These are phyloP conservation scores for Craseonycteris thonglongyai DNA, from an alignment of 2,113 vertebrate species.

Conservation along the genomic window DNA sequence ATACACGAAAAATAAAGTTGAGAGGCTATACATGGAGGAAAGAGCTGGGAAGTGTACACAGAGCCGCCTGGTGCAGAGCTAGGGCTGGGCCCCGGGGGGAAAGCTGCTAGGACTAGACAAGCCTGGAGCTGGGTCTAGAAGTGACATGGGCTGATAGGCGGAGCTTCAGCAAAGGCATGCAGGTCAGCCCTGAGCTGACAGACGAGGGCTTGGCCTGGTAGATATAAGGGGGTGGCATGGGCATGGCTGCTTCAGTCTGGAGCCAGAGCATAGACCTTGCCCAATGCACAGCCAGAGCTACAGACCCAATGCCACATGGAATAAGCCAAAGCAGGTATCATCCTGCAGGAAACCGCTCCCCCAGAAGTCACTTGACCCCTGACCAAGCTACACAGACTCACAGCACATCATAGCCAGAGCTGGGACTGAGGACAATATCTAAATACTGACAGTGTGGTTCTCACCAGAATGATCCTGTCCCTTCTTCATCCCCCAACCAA, in stretches of 20 bases:
- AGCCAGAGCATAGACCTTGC: neutral
- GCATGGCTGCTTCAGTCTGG: neutral
- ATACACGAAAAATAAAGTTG: neutral
- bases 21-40: neutral
- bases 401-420: neutral
- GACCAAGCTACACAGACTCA: neutral
- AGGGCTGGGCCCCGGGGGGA: neutral
- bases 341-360: neutral
- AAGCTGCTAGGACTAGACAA: neutral
- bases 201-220: neutral
- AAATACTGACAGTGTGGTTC: neutral
- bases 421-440: neutral
- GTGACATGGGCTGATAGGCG: fast-evolving
- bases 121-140: neutral
- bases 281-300: neutral
- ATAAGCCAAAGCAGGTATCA: neutral
- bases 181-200: neutral
- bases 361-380: neutral
- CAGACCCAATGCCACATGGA: neutral
- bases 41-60: fast-evolving
- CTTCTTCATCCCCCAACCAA: neutral
- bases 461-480: neutral
- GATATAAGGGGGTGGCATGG: neutral
- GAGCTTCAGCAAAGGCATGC: neutral
- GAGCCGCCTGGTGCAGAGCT: fast-evolving